These are phyloP conservation scores for Protonibea diacanthus DNA, from an alignment of 2,797 vertebrate genomes.

Conservation along the genomic window DNA sequence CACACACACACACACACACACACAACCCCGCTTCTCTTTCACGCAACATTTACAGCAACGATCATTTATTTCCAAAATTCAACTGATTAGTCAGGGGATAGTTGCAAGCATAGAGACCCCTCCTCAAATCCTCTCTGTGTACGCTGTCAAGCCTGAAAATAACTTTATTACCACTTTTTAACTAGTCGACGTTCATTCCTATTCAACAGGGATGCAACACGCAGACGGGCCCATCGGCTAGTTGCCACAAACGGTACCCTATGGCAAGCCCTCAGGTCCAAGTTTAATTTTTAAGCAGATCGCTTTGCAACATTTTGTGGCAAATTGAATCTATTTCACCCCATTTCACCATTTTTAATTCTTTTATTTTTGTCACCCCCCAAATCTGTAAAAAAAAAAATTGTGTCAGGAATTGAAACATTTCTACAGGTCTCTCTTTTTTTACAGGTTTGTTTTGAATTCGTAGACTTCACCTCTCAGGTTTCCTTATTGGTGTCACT, in stretches of 20 bases:
- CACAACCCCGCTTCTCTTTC: slow-evolving; percentile 79
- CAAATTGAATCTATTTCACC: slow-evolving; percentile 72
- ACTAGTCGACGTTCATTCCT: slow-evolving; percentile 41
- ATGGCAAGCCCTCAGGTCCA: slow-evolving; percentile 76
- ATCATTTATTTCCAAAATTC: slow-evolving; percentile 86
- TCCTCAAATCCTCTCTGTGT: slow-evolving; percentile 57
- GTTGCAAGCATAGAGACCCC: slow-evolving; percentile 70
- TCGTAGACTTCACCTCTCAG: slow-evolving; percentile 66
- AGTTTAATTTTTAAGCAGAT: slow-evolving; percentile 70
- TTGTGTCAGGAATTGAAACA: slow-evolving; percentile 58
- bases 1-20: slow-evolving; percentile 51
- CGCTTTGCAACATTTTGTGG: slow-evolving; percentile 63
- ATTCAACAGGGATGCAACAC: slow-evolving; percentile 57
- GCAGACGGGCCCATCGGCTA: slow-evolving; percentile 56
- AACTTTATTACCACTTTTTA: slow-evolving; percentile 75
- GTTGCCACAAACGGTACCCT: slow-evolving; percentile 65
- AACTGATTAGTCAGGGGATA: slow-evolving; percentile 85
- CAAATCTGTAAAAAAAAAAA: slow-evolving; percentile 42
- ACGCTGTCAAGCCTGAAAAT: slow-evolving; percentile 74
- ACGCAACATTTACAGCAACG: slow-evolving; percentile 86
- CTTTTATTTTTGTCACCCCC: slow-evolving; percentile 22
- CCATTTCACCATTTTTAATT: slow-evolving; percentile 62
- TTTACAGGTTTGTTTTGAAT: slow-evolving; percentile 72
- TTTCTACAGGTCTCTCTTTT: slow-evolving; percentile 29
- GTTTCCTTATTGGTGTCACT: slow-evolving; percentile 80